Evolutionary conservation across 2,113 vertebrate species (phyloP), one percentile per base, ranked within the genome.

Genomic region (Columba livia): DNA sequence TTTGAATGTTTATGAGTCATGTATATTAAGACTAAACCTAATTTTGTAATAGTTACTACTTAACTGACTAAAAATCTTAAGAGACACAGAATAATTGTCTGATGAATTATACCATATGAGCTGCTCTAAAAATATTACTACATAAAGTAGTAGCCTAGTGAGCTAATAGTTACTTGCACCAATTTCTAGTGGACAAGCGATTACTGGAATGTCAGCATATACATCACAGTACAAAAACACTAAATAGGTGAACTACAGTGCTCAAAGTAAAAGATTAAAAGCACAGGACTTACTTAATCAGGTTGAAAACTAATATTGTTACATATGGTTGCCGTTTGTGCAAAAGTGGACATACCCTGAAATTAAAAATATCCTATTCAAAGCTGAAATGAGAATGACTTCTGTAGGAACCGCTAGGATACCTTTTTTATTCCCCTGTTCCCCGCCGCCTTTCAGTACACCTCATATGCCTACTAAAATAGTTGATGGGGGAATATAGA

Each of bases 21-120:
- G 32, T 32, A 11, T 84, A 88, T 83, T 81, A 88, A 82, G 57
- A 90, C 56, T 57, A 86, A 93, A 91, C 57, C 72, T 86, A 53
- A 88, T 92, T 86, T 58, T 88, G n/a, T 56, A 91, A 78, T 80
- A 77, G 66, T 84, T 70, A 75, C 36, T 90, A 53, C 77, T 88
- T 90, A 96, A 93, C 79, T 88, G 60, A 84, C 93, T 84, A 88
- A 94, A 96, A 96, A 92, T 84, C 29, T 81, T 92, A 90, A 93
- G 77, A 88, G 88, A 86, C 2, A 5, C 67, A 72, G 86, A 93
- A 75, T 83, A 94, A 95, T 79, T 86, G 60, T 71, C 85, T 74
- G 57, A 95, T 90, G 67, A 94, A 95, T 94, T 93, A 96, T 19
- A 84, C 38, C 78, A 4, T 26, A 88, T 36, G 32, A 93, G 53